Percentiles rank a stretch among this genome's conserved stretches.
These are phyloP conservation scores for Drosophila quadrilineata DNA, from an alignment of 1,140 invertebrate genomes.

Conservation along the genomic window DNA sequence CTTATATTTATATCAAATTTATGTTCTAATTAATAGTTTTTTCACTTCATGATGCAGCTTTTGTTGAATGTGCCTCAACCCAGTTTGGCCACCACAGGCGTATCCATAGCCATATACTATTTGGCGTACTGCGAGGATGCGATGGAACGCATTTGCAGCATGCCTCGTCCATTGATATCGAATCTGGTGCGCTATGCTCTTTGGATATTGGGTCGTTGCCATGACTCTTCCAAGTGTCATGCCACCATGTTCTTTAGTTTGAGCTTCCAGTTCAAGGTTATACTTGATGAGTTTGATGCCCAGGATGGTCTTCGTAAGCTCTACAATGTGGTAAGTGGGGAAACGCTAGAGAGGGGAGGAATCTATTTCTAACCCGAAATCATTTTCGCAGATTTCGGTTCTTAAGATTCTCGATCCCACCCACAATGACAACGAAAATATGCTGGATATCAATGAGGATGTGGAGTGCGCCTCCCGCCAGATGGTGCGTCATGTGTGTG, in stretches of 20 bases:
- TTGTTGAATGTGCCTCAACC: slow-evolving; percentile 94
- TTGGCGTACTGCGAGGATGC: slow-evolving; percentile 98
- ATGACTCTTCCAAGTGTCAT: slow-evolving; percentile 97
- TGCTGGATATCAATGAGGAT: slow-evolving; percentile 89
- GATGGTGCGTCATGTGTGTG: slow-evolving; percentile 95
- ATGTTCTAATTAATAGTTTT: not conserved
- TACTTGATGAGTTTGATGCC: slow-evolving; percentile 95
- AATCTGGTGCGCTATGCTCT: slow-evolving; percentile 93
- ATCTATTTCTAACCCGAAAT: too few relatives aligned
- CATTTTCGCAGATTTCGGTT: slow-evolving; percentile 93
- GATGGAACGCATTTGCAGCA: slow-evolving; percentile 95
- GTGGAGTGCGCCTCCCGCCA: slow-evolving; percentile 96
- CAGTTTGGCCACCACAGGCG: slow-evolving; percentile 96
- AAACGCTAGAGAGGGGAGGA: not conserved
- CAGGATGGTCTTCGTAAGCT: slow-evolving; percentile 95
- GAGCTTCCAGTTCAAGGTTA: slow-evolving; percentile 94
- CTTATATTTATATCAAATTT: slow-evolving; percentile 1
- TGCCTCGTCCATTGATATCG: slow-evolving; percentile 89
- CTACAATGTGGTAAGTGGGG: slow-evolving; percentile 91
- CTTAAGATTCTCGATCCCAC: slow-evolving; percentile 83
- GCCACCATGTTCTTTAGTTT: slow-evolving; percentile 98
- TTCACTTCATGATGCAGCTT: slow-evolving; percentile 82
- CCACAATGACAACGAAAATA: slow-evolving; percentile 86
- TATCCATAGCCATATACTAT: slow-evolving; percentile 97
- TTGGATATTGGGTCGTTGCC: slow-evolving; percentile 97